These are phyloP conservation scores for Osmerus eperlanus DNA, from an alignment of 2,113 vertebrate genomes.

Conservation along the genomic window DNA sequence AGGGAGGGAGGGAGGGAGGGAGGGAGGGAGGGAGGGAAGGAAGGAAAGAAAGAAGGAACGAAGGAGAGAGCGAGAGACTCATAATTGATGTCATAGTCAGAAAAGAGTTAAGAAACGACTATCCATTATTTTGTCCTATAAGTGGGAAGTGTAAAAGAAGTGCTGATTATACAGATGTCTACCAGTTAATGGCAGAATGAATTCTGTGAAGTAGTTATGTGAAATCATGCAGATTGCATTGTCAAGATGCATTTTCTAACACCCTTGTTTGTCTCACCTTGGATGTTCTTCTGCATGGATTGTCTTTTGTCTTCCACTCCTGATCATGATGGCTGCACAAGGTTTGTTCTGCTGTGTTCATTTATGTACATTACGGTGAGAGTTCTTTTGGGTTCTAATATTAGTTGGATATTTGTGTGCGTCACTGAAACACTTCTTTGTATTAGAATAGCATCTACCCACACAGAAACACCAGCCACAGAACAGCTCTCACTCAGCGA, in stretches of 20 bases:
- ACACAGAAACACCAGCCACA: too few species aligned
- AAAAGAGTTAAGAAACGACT: too few species aligned
- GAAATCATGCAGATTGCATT: conserved; percentile 26
- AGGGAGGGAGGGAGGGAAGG: neutral
- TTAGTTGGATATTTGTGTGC: neutral
- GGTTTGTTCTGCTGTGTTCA: conserved; percentile 20
- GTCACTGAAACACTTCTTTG: too few species aligned
- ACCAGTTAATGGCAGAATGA: too few species aligned
- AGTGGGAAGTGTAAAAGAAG: too few species aligned
- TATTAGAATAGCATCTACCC: too few species aligned
- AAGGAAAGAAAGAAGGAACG: neutral
- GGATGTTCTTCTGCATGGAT: conserved; percentile 24
- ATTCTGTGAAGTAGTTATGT: conserved; percentile 10
- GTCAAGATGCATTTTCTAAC: conserved; percentile 33
- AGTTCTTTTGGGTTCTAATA: neutral
- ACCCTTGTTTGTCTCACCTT: conserved; percentile 47
- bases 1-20: neutral
- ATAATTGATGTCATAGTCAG: too few species aligned
- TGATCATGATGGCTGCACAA: conserved; percentile 18
- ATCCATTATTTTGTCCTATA: too few species aligned
- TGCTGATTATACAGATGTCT: too few species aligned
- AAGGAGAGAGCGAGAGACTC: neutral
- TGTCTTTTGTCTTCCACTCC: conserved; percentile 20
- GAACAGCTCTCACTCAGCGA: too few species aligned
- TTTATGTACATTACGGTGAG: neutral